Conservation (phyloP, 2,113 vertebrate genomes). For the Hiodon tergisus region DNA sequence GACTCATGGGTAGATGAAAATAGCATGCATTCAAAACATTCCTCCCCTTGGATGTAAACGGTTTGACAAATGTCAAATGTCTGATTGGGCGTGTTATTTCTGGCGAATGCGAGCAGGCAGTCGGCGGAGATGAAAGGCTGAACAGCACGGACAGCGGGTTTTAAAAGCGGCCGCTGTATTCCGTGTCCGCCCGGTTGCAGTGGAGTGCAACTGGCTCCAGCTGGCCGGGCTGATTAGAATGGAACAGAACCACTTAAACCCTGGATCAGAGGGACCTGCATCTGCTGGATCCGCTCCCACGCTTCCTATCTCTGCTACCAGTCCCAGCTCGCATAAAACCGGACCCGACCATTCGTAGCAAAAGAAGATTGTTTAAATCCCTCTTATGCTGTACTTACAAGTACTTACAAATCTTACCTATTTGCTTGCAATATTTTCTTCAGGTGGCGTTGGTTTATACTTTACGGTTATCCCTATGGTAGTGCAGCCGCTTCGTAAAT, state of each 20-base stretch:
- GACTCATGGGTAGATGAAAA: too few species aligned
- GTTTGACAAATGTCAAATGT: neutral
- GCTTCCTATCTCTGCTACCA: constrained; percentile 10
- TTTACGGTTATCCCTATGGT: too few species aligned
- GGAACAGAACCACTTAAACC: constrained; percentile 40
- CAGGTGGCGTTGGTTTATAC: too few species aligned
- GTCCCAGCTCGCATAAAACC: neutral
- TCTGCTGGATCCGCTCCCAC: constrained; percentile 20
- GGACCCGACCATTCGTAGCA: too few species aligned
- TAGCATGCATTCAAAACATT: too few species aligned
- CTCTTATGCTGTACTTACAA: too few species aligned
- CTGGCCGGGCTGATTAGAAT: constrained; percentile 54
- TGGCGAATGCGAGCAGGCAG: constrained; percentile 37
- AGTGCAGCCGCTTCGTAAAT: too few species aligned
- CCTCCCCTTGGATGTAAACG: neutral
- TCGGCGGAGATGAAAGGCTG: constrained; percentile 46
- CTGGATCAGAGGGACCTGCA: constrained; percentile 19
- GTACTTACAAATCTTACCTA: too few species aligned
- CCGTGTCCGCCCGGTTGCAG: constrained; percentile 48
- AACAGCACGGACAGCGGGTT: constrained; percentile 29
- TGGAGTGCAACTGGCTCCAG: constrained; percentile 39
- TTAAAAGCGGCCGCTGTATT: constrained; percentile 11
- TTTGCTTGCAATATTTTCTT: too few species aligned
- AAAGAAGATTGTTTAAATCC: too few species aligned
- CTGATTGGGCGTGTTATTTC: constrained; percentile 41